These are phyloP conservation scores for Beaufortia kweichowensis DNA, from an alignment of 2,113 vertebrate genomes.

Conservation along the genomic window DNA sequence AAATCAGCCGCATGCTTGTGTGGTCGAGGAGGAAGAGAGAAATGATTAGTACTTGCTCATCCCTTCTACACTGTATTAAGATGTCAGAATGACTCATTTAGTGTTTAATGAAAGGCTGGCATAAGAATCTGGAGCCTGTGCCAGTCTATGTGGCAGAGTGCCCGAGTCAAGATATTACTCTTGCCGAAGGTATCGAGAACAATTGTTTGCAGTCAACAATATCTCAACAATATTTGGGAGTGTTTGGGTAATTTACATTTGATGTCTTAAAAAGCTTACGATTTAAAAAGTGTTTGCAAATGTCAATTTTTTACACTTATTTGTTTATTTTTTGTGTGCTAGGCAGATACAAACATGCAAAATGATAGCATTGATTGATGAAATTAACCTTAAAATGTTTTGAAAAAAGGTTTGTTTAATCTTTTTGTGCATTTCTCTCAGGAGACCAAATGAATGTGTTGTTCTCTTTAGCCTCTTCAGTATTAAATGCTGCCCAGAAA, in stretches of 20 bases:
- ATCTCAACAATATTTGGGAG: too few species aligned
- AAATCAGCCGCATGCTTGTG: slow-evolving; percentile 91
- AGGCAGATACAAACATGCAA: slow-evolving; percentile 67
- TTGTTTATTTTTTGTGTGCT: too few species aligned
- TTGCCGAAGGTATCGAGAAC: too few species aligned
- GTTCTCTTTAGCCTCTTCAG: slow-evolving; percentile 78
- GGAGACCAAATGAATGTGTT: slow-evolving; percentile 38
- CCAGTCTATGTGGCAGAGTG: slow-evolving; percentile 32
- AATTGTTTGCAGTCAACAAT: too few species aligned
- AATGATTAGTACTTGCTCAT: slow-evolving; percentile 90
- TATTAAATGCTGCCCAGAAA: slow-evolving; percentile 87
- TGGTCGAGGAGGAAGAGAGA: slow-evolving; percentile 78
- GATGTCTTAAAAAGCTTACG: too few species aligned
- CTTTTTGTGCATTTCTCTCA: slow-evolving; percentile 70
- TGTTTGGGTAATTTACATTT: too few species aligned
- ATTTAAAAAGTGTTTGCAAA: too few species aligned
- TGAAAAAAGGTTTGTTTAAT: slow-evolving; percentile 77
- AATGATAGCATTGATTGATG: slow-evolving; percentile 6
- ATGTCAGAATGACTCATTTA: slow-evolving; percentile 96
- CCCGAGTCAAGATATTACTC: background rate
- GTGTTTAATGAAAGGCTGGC: slow-evolving; percentile 94
- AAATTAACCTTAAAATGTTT: slow-evolving; percentile 49
- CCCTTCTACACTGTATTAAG: slow-evolving; percentile 94
- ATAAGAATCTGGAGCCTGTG: slow-evolving; percentile 77
- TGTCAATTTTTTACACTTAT: too few species aligned